These are phyloP conservation scores for Buteo buteo DNA, from an alignment of 2,113 vertebrate species.

Conservation along the genomic window DNA sequence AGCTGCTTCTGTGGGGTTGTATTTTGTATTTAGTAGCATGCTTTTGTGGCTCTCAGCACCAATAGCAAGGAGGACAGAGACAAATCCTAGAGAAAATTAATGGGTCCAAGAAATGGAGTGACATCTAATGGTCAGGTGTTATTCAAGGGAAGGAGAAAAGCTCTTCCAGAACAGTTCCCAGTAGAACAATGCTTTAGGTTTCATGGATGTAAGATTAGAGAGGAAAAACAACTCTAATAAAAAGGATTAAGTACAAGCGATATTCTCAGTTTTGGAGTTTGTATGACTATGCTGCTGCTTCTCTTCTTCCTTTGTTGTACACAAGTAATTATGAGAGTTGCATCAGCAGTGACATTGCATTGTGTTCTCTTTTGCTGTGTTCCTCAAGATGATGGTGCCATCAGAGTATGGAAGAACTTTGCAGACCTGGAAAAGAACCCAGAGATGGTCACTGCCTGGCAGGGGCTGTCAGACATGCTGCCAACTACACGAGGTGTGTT, in stretches of 20 bases:
- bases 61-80: neutral
- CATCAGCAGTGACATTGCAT: neutral
- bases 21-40: neutral
- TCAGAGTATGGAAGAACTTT: slow-evolving; percentile 98
- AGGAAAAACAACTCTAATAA: neutral
- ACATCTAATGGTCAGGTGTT: neutral
- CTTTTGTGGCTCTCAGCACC: neutral
- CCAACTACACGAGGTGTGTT: slow-evolving; percentile 91
- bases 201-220: neutral
- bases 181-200: neutral
- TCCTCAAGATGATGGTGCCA: slow-evolving; percentile 87
- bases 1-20: neutral
- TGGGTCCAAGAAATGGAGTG: neutral
- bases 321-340: neutral
- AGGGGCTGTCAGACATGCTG: slow-evolving; percentile 98
- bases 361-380: neutral
- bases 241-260: neutral
- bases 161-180: neutral
- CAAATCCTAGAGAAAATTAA: neutral
- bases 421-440: slow-evolving; percentile 95
- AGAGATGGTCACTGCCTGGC: slow-evolving; percentile 98
- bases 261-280: neutral
- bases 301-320: neutral
- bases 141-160: neutral
- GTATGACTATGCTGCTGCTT: neutral